phyloP scores from a whole-genome alignment of 2,888 invertebrate genomes.

The Petrolisthes cinctipes region DNA sequence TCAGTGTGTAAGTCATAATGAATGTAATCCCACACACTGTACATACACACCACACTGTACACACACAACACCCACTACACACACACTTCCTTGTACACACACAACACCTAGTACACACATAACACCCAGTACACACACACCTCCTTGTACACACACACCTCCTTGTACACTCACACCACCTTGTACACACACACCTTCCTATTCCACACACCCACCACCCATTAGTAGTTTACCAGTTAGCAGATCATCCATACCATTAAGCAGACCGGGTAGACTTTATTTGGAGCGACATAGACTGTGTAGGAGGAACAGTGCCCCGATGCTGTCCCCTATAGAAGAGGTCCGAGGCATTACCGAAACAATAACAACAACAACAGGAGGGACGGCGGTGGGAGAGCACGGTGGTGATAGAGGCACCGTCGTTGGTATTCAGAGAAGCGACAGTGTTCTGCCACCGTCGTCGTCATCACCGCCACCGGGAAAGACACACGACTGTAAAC shows the following conservation, averaged over 20 bases:
- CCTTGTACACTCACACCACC: no score
- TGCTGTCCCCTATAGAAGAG: conserved; percentile 49
- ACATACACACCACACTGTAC: no score
- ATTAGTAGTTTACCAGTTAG: not conserved
- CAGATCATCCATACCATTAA: not conserved
- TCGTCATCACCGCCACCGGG: not conserved
- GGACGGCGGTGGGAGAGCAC: not conserved
- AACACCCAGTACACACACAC: no score
- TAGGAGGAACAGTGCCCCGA: conserved; percentile 48
- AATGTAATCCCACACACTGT: no score
- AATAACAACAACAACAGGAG: no score
- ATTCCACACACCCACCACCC: no score
- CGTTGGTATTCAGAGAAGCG: not conserved
- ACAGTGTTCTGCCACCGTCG: not conserved
- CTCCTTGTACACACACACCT: no score
- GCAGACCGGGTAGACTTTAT: conserved; percentile 34
- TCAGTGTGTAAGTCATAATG: no score
- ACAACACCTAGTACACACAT: no score
- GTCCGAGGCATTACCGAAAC: not conserved
- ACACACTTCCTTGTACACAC: no score
- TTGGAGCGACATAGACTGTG: conserved; percentile 3
- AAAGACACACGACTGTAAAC: not conserved
- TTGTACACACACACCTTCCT: no score
- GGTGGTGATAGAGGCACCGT: not conserved
- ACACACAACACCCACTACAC: no score